phyloP scores from a whole-genome alignment of 2,797 vertebrate species.

The Mus spretus region DNA sequence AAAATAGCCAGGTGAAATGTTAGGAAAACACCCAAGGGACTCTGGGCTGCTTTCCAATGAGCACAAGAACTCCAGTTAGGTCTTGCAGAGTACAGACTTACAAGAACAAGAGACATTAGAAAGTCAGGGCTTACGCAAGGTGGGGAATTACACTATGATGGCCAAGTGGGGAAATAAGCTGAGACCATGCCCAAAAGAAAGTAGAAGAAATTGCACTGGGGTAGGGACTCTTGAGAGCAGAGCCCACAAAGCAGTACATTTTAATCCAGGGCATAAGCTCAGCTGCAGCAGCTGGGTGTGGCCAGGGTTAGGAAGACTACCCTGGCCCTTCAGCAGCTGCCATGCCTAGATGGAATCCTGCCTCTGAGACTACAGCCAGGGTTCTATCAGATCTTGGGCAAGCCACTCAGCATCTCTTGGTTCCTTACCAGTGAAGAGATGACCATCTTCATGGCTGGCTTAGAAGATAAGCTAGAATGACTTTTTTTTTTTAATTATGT shows the following conservation, averaged over 20 bases:
- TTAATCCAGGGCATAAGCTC: not conserved
- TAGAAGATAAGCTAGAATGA: not conserved
- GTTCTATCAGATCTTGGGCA: not conserved
- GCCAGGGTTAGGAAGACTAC: not conserved
- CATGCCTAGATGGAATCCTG: not conserved
- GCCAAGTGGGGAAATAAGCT: not conserved
- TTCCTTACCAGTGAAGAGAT: not conserved
- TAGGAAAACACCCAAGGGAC: not conserved
- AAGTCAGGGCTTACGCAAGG: not conserved
- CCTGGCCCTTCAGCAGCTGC: not conserved
- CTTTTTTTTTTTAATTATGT: not conserved
- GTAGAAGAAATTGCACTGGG: not conserved
- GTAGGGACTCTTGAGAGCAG: not conserved
- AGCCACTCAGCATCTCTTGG: not conserved
- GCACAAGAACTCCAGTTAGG: not conserved
- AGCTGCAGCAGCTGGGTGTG: not conserved
- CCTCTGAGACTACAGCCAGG: not conserved
- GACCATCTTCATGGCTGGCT: not conserved
- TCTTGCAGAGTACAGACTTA: not conserved
- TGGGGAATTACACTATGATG: not conserved
- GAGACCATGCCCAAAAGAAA: not conserved
- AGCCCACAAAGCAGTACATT: not conserved
- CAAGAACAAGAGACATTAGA: not conserved
- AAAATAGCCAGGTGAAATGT: conserved; percentile 60
- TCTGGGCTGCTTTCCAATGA: conserved; percentile 1